Conservation (phyloP, 2,113 vertebrate species). For the Tetraodon nigroviridis region DNA sequence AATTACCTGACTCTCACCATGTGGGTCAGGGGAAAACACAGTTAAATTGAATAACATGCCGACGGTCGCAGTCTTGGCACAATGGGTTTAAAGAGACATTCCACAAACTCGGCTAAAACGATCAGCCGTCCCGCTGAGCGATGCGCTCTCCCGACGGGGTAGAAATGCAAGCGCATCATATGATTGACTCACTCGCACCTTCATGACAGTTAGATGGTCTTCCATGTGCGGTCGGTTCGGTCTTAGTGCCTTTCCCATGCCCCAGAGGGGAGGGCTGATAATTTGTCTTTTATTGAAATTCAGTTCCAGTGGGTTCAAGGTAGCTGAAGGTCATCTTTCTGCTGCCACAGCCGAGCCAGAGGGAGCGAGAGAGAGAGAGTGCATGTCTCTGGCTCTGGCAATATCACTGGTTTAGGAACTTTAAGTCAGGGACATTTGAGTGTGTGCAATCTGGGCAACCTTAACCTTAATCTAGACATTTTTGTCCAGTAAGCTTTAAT, state of each 20-base stretch:
- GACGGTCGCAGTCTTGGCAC: slow-evolving; percentile 15
- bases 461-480: no score
- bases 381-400: background rate
- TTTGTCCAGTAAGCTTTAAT: no score
- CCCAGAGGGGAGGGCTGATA: slow-evolving; percentile 55
- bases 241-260: slow-evolving; percentile 41
- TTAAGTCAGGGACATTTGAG: no score
- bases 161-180: slow-evolving; percentile 32
- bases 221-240: slow-evolving; percentile 49
- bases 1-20: slow-evolving; percentile 63
- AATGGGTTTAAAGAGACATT: slow-evolving; percentile 5
- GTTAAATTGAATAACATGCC: slow-evolving; percentile 63
- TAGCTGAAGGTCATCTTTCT: slow-evolving; percentile 65
- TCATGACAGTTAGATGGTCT: slow-evolving; percentile 68
- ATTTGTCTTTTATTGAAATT: slow-evolving; percentile 76
- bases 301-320: slow-evolving; percentile 68
- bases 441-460: no score
- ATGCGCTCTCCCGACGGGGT: slow-evolving; percentile 24
- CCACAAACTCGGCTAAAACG: slow-evolving; percentile 26
- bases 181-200: slow-evolving; percentile 73
- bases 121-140: slow-evolving; percentile 44
- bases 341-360: slow-evolving; percentile 42
- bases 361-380: slow-evolving; percentile 12
- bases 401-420: no score
- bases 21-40: slow-evolving; percentile 48